Percentiles rank a stretch among this genome's conserved stretches.
Evolutionary conservation across 2,113 vertebrate species (phyloP).

Genomic region (Alligator mississippiensis): DNA sequence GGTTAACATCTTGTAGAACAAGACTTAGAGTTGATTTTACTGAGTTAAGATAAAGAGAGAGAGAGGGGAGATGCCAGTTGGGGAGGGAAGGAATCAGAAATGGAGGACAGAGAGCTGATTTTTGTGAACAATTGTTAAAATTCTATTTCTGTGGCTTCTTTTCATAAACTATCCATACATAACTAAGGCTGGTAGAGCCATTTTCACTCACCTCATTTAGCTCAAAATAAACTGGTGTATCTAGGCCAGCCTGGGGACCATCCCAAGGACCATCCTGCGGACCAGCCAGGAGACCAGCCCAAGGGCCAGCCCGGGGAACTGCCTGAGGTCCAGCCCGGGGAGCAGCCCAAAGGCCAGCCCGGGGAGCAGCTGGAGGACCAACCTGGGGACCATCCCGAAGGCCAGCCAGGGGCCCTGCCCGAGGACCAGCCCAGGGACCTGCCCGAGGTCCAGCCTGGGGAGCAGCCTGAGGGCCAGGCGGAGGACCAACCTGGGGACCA

Average conservation of each 20-base stretch:
- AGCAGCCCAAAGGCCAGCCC: too few relatives aligned
- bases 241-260: not conserved
- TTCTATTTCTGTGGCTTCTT: not conserved
- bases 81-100: not conserved
- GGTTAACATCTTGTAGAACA: not conserved
- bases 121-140: not conserved
- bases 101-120: not conserved
- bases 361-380: too few relatives aligned
- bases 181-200: not conserved
- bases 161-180: not conserved
- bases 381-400: too few relatives aligned
- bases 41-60: not conserved
- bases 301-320: too few relatives aligned
- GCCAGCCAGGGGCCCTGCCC: too few relatives aligned
- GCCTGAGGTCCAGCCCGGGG: too few relatives aligned
- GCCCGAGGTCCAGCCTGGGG: too few relatives aligned
- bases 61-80: not conserved
- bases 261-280: too few relatives aligned
- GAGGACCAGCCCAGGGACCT: too few relatives aligned
- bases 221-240: not conserved
- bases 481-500: too few relatives aligned
- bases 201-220: not conserved
- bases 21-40: conserved; percentile 5
- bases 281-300: too few relatives aligned
- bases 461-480: too few relatives aligned